Evolutionary conservation across 2,113 vertebrate genomes (phyloP).

Genomic region (Hemiprocne comata): DNA sequence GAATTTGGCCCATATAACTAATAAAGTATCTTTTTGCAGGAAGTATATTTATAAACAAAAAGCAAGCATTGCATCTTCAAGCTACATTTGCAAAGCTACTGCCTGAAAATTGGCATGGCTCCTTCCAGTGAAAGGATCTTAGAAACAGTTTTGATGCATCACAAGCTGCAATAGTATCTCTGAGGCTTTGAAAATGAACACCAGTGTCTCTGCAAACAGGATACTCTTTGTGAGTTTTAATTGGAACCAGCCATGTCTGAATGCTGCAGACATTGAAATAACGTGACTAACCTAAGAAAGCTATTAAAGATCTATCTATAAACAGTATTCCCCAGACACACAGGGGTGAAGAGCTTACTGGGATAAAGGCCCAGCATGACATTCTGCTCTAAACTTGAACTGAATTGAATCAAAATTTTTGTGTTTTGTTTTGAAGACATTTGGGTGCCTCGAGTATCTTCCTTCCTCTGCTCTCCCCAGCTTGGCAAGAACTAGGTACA

Average conservation of each 20-base stretch:
- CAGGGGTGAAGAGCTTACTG: conserved; percentile 41
- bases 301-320: conserved; percentile 11
- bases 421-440: not conserved
- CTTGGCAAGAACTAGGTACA: not conserved
- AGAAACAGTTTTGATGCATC: conserved; percentile 67
- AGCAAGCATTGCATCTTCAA: conserved; percentile 37
- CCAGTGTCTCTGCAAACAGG: conserved; percentile 74
- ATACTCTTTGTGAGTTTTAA: conserved; percentile 67
- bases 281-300: conserved; percentile 18
- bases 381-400: conserved; percentile 41
- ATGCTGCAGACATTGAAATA: conserved; percentile 60
- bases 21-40: conserved; percentile 52
- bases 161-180: conserved; percentile 71
- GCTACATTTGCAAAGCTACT: conserved; percentile 58
- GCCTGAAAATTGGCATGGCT: conserved; percentile 60
- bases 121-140: conserved; percentile 55
- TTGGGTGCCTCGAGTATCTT: not conserved
- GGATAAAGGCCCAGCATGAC: conserved; percentile 59
- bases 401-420: not conserved
- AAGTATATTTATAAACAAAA: conserved; percentile 65
- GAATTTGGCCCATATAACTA: conserved; percentile 31
- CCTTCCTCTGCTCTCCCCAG: not conserved
- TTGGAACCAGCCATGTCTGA: conserved; percentile 64
- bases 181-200: conserved; percentile 71
- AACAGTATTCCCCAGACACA: conserved; percentile 20